A percentile compares a stretch with the other conserved stretches of the same genome.
Conservation (phyloP, 1,140 invertebrate species). For the Ganaspis sp. region DNA sequence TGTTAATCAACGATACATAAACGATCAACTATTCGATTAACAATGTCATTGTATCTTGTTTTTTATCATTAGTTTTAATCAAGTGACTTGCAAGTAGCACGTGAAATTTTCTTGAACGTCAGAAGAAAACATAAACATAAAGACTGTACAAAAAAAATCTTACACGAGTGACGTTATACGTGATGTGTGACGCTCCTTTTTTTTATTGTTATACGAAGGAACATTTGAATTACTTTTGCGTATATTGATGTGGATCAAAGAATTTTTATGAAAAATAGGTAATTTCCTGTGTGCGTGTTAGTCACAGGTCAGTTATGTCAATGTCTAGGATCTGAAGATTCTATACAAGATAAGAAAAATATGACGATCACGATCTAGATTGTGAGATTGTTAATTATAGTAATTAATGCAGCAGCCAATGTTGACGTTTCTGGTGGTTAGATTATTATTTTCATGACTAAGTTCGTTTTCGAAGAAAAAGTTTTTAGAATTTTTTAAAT, state of each 20-base stretch:
- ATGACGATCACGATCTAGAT: not conserved
- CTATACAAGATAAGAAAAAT: not conserved
- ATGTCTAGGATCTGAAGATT: constrained; percentile 2
- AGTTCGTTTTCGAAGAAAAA: no score
- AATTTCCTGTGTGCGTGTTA: not conserved
- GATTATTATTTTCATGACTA: no score
- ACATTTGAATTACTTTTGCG: not conserved
- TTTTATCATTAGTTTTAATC: not conserved
- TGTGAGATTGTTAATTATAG: not conserved
- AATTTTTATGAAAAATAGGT: not conserved
- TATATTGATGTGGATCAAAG: not conserved
- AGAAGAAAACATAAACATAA: not conserved
- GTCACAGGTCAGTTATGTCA: constrained; percentile 1
- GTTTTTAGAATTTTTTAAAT: no score
- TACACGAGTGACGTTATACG: not conserved
- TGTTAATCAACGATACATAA: constrained; percentile 3
- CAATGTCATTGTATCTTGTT: not conserved
- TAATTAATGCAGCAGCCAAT: not conserved
- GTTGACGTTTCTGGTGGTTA: no score
- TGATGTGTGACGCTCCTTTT: not conserved
- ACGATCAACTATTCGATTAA: not conserved
- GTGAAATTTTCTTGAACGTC: not conserved
- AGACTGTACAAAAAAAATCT: not conserved
- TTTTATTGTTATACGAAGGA: not conserved
- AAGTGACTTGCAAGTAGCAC: not conserved